phyloP scores from a whole-genome alignment of 2,797 vertebrate species.

The Heterohyrax brucei region DNA sequence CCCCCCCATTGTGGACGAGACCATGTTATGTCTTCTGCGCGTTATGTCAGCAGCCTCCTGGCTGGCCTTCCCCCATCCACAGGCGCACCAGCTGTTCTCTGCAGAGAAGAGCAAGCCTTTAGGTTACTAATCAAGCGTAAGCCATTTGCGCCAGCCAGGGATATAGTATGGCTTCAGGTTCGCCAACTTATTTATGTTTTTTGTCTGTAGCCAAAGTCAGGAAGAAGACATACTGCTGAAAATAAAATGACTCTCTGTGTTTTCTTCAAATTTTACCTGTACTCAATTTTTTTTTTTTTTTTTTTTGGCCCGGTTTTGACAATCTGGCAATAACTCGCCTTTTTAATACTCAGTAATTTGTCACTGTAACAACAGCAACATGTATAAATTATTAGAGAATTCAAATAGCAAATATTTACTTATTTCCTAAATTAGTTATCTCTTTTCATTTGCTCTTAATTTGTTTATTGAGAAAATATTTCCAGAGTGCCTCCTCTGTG shows the following conservation, averaged over 20 bases:
- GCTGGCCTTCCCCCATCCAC: neutral
- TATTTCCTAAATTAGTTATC: neutral
- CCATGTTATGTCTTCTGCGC: neutral
- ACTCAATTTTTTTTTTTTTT: neutral
- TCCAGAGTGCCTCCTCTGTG: neutral
- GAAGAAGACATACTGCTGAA: neutral
- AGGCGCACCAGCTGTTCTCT: neutral
- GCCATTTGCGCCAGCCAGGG: too few species aligned
- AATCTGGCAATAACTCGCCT: conserved; percentile 13
- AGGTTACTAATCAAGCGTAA: too few species aligned
- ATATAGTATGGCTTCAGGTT: too few species aligned
- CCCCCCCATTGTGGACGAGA: neutral
- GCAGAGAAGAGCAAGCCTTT: too few species aligned
- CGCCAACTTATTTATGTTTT: neutral
- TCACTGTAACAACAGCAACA: neutral
- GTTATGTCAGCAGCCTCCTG: neutral
- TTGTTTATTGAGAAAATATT: neutral
- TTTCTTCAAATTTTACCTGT: neutral
- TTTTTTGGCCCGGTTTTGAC: neutral
- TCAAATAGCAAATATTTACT: neutral
- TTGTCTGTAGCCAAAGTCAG: conserved; percentile 8
- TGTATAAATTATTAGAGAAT: neutral
- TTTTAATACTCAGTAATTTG: neutral
- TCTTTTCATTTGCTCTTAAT: conserved; percentile 13
- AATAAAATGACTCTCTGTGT: neutral